Evolutionary conservation across 1,140 invertebrate species (phyloP), one percentile per base, ranked within the genome.

Genomic region (Papilio helenus): DNA sequence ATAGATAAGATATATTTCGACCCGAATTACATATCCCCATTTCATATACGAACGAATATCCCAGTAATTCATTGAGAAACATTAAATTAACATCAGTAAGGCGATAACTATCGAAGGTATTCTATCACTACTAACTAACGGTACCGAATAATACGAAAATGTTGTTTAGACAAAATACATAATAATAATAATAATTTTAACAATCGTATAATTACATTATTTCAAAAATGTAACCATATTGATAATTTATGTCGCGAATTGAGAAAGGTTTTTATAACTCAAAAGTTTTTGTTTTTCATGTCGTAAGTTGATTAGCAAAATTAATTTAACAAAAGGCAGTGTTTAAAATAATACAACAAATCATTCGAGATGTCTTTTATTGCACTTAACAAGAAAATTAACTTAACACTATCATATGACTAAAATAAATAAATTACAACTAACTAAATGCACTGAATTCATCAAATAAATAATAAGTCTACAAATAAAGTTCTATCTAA

Each of bases 331-430:
- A 46, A 12, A 2, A 46, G 1, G 3, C 9, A 9, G 51, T 14
- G 12, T 76, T 9, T 71, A 34, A 26, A 86, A 84, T 84, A 72
- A 84, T 82, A 84, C 79, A 83, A 76, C 65, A 18, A 55, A 61
- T 29, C 61, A 72, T 42, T 55, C 77, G 72, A 72, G 82, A 82
- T 65, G 34, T 74, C 23, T 46, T 85, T 85, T 84, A 85, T 82
- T 87, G 77, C 79, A 73, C 81, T 79, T 77, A 65, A 72, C 29
- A 80, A 73, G 68, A 51, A 68, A 39, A 51, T 72, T 79, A 72
- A 79, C 55, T 55, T 79, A 34, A 80, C 42, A 71, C 58, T 46
- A 76, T 44, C 29, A 16, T 78, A 73, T 46, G 3, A 58, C 68
- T 79, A 55, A 26, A 71, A 51, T 34, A 44, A 44, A 68, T 26